Percentiles rank a stretch among this genome's conserved stretches.
Evolutionary conservation across 2,888 invertebrate genomes (phyloP).

Genomic region (Microchrysa polita): DNA sequence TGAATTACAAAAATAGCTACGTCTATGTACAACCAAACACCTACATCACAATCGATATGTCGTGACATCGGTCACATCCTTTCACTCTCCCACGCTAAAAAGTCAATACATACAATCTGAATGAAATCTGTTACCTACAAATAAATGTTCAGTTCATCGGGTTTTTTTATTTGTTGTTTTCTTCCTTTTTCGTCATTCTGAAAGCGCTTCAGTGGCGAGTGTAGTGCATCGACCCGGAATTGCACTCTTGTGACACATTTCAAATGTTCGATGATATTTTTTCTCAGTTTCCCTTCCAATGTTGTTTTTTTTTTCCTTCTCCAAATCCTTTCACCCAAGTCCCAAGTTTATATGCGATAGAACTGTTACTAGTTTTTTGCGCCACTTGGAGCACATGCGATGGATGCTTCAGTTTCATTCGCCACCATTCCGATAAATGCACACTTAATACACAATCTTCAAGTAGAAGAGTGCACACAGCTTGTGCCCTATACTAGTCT

Average conservation of each 20-base stretch:
- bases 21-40: no score
- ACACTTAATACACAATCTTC: slow-evolving; percentile 28
- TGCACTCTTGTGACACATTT: slow-evolving; percentile 32
- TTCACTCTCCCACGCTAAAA: no score
- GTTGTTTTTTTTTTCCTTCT: no score
- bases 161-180: no score
- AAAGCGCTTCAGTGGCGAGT: not conserved
- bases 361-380: slow-evolving; percentile 12
- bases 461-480: slow-evolving; percentile 24
- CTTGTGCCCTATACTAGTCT: not conserved
- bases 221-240: slow-evolving; percentile 36
- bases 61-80: no score
- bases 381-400: no score
- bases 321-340: not conserved
- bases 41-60: no score
- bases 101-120: no score
- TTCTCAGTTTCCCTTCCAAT: no score
- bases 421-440: slow-evolving; percentile 15
- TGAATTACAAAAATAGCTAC: no score
- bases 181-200: not conserved
- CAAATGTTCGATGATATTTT: not conserved
- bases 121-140: no score
- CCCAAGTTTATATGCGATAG: slow-evolving; percentile 8
- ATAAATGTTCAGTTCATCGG: no score
- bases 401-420: not conserved